Evolutionary conservation across 1,140 invertebrate genomes (phyloP).

Genomic region (Aphaenogaster floridana): DNA sequence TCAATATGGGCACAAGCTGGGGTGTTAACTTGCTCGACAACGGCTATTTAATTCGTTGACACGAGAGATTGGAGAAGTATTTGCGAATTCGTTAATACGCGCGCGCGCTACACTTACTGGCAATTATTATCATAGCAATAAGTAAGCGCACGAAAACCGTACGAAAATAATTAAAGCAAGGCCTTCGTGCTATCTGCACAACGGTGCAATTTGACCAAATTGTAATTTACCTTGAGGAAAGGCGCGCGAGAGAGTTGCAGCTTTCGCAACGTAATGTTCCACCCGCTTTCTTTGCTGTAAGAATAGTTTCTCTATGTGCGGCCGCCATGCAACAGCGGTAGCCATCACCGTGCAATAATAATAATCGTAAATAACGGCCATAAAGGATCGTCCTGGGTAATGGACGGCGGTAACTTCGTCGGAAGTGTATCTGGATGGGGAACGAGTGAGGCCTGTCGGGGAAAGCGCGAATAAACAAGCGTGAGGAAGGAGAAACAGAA

Average conservation of each 20-base stretch:
- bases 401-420: constrained; percentile 68
- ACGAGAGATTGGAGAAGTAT: constrained; percentile 17
- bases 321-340: constrained; percentile 49
- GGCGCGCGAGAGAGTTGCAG: constrained; percentile 46
- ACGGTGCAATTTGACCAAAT: constrained; percentile 30
- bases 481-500: neutral
- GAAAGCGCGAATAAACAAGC: constrained; percentile 66
- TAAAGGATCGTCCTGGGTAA: constrained; percentile 77
- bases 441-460: constrained; percentile 36
- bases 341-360: constrained; percentile 70
- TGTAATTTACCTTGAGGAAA: constrained; percentile 42
- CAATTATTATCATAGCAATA: neutral
- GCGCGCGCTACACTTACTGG: neutral
- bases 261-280: constrained; percentile 42
- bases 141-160: neutral
- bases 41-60: constrained; percentile 49
- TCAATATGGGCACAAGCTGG: constrained; percentile 33
- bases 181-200: neutral
- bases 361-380: constrained; percentile 81
- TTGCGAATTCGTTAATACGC: constrained; percentile 1
- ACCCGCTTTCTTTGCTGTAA: neutral
- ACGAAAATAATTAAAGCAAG: constrained; percentile 7
- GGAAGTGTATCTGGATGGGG: constrained; percentile 72
- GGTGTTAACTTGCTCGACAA: constrained; percentile 33
- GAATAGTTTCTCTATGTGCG: constrained; percentile 68